These are phyloP conservation scores for Platerodrilus igneus DNA, from an alignment of 2,888 invertebrate genomes.

Conservation along the genomic window DNA sequence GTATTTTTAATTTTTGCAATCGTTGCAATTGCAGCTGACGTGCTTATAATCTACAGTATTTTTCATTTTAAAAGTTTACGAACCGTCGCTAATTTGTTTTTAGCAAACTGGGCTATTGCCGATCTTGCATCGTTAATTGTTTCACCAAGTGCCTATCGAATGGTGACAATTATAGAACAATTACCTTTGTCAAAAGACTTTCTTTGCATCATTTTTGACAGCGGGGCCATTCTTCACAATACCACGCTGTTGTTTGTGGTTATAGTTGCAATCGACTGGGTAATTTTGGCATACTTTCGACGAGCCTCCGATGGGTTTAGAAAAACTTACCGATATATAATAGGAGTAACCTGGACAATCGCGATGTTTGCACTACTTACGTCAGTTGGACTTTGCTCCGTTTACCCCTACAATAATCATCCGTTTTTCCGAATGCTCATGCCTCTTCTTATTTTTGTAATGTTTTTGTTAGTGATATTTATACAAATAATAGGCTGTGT, in stretches of 20 bases:
- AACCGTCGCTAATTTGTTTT: constrained; percentile 10
- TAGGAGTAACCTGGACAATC: constrained; percentile 8
- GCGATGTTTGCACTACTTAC: not conserved
- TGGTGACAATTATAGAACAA: constrained; percentile 6
- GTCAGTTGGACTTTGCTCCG: constrained; percentile 3
- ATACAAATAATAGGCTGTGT: constrained; percentile 4
- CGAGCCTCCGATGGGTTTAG: constrained; percentile 1
- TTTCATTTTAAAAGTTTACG: constrained; percentile 11
- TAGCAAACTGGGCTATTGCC: constrained; percentile 19
- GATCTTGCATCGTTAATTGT: constrained; percentile 8
- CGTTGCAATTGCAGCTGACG: constrained; percentile 10
- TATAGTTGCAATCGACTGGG: constrained; percentile 6
- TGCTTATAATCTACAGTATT: constrained; percentile 9
- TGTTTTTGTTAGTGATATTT: constrained; percentile 6
- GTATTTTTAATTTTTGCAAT: constrained; percentile 6
- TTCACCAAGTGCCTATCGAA: constrained; percentile 7
- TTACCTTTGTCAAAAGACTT: not conserved
- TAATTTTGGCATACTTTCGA: constrained; percentile 4
- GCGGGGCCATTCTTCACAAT: constrained; percentile 2
- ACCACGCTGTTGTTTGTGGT: constrained; percentile 6
- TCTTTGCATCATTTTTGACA: constrained; percentile 2
- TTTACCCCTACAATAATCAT: not conserved
- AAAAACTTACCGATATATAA: not conserved
- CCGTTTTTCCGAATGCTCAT: not conserved
- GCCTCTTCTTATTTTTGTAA: not conserved